Percentiles rank a stretch among this genome's conserved stretches.
phyloP scores from a whole-genome alignment of 2,797 vertebrate genomes.

The Oryzias dopingdopingensis region DNA sequence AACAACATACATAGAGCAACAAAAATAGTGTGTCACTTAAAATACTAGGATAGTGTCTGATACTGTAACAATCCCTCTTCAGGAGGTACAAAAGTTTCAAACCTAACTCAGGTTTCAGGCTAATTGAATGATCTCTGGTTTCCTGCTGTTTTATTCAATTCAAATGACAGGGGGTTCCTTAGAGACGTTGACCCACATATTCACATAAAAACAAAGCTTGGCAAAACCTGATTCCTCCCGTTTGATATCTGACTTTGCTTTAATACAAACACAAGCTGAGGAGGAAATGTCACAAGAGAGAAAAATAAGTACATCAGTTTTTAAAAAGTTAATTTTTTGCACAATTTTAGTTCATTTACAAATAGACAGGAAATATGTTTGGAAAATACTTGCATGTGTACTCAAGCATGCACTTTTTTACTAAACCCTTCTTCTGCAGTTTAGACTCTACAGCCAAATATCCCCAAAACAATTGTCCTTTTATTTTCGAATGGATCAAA shows the following conservation, averaged over 20 bases:
- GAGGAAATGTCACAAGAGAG: too few relatives aligned
- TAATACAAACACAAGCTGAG: too few relatives aligned
- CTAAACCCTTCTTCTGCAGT: too few relatives aligned
- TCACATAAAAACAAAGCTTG: too few relatives aligned
- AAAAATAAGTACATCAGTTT: slow-evolving; percentile 72
- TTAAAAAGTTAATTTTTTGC: slow-evolving; percentile 27
- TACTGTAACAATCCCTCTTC: slow-evolving; percentile 1
- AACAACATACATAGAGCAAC: slow-evolving; percentile 1
- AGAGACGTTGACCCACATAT: too few relatives aligned
- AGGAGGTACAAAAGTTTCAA: slow-evolving; percentile 6
- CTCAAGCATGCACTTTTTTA: not conserved
- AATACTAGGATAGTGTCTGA: slow-evolving; percentile 6
- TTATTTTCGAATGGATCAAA: too few relatives aligned
- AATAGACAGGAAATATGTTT: too few relatives aligned
- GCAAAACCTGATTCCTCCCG: too few relatives aligned
- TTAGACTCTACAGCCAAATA: too few relatives aligned
- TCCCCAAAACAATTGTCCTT: too few relatives aligned
- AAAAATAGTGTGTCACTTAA: not conserved
- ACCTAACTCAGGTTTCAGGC: not conserved
- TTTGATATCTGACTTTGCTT: too few relatives aligned
- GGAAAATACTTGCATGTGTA: slow-evolving; percentile 54
- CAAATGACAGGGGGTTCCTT: too few relatives aligned
- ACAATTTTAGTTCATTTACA: slow-evolving; percentile 14
- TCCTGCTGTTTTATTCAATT: not conserved
- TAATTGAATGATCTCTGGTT: not conserved